Conservation (phyloP, 1,140 invertebrate species). For the Zaprionus ornatus region DNA sequence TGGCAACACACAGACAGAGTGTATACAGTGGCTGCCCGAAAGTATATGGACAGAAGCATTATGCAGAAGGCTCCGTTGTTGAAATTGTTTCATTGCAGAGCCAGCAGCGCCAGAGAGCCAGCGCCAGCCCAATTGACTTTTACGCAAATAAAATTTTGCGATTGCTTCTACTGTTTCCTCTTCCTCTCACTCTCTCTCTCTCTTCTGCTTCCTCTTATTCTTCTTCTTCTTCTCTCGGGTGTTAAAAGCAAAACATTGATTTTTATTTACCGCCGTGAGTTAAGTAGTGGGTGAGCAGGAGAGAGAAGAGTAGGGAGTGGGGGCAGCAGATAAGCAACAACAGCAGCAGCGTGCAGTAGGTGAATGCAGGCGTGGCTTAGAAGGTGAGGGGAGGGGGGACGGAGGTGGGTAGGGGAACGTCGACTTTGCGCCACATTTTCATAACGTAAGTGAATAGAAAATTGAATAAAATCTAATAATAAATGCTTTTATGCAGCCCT, state of each 20-base stretch:
- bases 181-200: background rate
- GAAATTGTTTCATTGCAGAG: conserved; percentile 71
- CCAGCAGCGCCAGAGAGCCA: conserved; percentile 17
- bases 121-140: conserved; percentile 72
- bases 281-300: conserved; percentile 51
- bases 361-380: background rate
- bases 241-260: conserved; percentile 75
- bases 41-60: conserved; percentile 50
- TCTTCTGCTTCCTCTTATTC: background rate
- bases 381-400: conserved; percentile 3
- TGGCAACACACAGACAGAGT: conserved; percentile 8
- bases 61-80: conserved; percentile 56
- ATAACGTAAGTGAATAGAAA: conserved; percentile 83
- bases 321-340: background rate
- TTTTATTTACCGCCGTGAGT: conserved; percentile 77
- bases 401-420: background rate
- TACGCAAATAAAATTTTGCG: conserved; percentile 80
- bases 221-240: background rate
- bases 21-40: conserved; percentile 5
- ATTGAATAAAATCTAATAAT: conserved; percentile 83
- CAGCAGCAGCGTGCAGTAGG: background rate
- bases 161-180: conserved; percentile 35
- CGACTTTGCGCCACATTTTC: conserved; percentile 74
- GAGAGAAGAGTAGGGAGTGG: background rate
- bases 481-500: conserved; percentile 82